These are phyloP conservation scores for Prietella phreatophila DNA, from an alignment of 2,113 vertebrate genomes.

Conservation along the genomic window DNA sequence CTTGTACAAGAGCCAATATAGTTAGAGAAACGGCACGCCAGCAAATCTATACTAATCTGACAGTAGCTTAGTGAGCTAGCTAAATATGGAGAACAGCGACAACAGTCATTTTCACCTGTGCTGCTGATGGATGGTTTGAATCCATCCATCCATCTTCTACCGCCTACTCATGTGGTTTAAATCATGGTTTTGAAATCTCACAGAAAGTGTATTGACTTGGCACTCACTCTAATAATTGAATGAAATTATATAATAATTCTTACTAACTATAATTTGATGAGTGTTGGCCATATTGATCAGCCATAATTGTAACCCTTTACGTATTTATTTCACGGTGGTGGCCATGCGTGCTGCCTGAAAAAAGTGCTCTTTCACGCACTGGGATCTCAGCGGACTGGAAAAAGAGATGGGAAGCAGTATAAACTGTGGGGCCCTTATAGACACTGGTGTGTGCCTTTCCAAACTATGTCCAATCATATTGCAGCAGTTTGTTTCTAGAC, in stretches of 20 bases:
- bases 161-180: too few species aligned
- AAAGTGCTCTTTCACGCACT: conserved; percentile 58
- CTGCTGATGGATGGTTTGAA: too few species aligned
- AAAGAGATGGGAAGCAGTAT: background rate
- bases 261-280: background rate
- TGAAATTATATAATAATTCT: background rate
- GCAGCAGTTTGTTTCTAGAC: background rate
- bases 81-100: background rate
- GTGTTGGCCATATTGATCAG: background rate
- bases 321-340: background rate
- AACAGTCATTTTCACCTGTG: background rate
- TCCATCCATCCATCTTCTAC: too few species aligned
- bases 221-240: too few species aligned
- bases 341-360: conserved; percentile 43
- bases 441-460: background rate
- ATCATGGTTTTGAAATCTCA: background rate
- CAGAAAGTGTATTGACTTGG: too few species aligned
- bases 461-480: background rate
- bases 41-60: background rate
- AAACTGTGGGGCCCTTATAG: background rate
- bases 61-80: background rate
- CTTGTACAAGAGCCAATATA: background rate
- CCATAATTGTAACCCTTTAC: background rate
- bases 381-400: conserved; percentile 42
- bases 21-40: background rate